Percentiles rank a stretch among this genome's conserved stretches.
These are phyloP conservation scores for Machimus rusticus DNA, from an alignment of 2,888 invertebrate species.

Conservation along the genomic window DNA sequence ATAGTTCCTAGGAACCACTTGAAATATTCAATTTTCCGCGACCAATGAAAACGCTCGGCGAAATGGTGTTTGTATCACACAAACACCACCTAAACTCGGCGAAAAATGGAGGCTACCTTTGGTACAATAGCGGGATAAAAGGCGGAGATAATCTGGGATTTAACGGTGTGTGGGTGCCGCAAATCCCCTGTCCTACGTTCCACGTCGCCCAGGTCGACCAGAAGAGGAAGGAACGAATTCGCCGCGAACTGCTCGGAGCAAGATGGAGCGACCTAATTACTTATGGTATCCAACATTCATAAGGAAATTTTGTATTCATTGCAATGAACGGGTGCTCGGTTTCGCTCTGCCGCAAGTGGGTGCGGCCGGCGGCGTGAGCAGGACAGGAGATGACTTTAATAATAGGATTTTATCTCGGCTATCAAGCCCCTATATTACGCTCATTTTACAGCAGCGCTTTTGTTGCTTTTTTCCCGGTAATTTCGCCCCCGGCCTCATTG, in stretches of 20 bases:
- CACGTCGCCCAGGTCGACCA: not conserved
- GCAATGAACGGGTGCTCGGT: conserved; percentile 62
- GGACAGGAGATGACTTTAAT: conserved; percentile 59
- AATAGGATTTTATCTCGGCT: conserved; percentile 63
- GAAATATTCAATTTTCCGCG: conserved; percentile 49
- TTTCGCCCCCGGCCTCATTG: conserved; percentile 33
- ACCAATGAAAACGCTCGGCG: conserved; percentile 52
- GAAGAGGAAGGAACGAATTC: not conserved
- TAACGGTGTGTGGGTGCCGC: not conserved
- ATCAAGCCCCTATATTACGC: conserved; percentile 56
- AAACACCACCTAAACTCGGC: not conserved
- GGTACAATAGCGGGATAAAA: not conserved
- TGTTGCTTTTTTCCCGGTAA: conserved; percentile 41
- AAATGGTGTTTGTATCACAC: not conserved
- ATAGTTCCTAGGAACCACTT: conserved; percentile 46
- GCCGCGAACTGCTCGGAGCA: not conserved
- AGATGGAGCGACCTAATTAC: conserved; percentile 43
- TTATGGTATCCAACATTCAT: conserved; percentile 47
- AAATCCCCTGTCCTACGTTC: not conserved
- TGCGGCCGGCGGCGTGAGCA: conserved; percentile 53
- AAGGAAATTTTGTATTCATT: conserved; percentile 60
- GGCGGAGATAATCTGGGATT: not conserved
- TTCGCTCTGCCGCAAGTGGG: conserved; percentile 57
- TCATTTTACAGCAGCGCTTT: conserved; percentile 44
- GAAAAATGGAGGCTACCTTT: conserved; percentile 44